A percentile compares a stretch with the other conserved stretches of the same genome.
Conservation (phyloP, 2,888 invertebrate genomes). For the Caenorhabditis drosophilae region DNA sequence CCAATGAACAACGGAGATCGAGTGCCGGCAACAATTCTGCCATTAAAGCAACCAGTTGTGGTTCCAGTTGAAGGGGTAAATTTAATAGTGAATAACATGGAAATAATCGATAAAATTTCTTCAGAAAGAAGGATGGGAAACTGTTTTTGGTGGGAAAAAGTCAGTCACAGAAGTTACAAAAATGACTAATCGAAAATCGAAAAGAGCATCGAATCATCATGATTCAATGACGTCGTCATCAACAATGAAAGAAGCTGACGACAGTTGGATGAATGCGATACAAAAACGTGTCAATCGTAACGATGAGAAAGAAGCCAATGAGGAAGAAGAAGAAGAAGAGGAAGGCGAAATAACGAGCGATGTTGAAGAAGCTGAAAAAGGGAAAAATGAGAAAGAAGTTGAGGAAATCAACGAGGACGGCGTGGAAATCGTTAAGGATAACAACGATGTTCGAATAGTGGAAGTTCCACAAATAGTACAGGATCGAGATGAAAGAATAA, state of each 20-base stretch:
- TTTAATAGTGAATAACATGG: not conserved
- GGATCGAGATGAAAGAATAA: not conserved
- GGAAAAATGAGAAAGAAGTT: no score
- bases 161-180: slow-evolving; percentile 4
- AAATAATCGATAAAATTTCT: not conserved
- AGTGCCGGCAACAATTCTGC: slow-evolving; percentile 2
- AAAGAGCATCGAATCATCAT: slow-evolving; percentile 1
- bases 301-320: not conserved
- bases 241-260: not conserved
- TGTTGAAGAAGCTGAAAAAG: not conserved
- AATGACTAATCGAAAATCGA: not conserved
- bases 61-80: slow-evolving; percentile 1
- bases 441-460: not conserved
- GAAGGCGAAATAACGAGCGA: slow-evolving; percentile 6
- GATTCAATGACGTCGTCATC: slow-evolving; percentile 1
- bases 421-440: not conserved
- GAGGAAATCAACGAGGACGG: not conserved
- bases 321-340: slow-evolving; percentile 7
- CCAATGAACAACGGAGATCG: not conserved
- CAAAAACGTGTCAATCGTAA: slow-evolving; percentile 2
- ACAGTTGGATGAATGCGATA: not conserved
- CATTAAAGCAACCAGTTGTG: not conserved
- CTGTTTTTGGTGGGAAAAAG: not conserved
- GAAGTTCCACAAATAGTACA: not conserved
- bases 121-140: slow-evolving; percentile 5